Percentiles rank a stretch among this genome's conserved stretches.
Conservation (phyloP, 2,113 vertebrate species). For the Engystomops pustulosus region DNA sequence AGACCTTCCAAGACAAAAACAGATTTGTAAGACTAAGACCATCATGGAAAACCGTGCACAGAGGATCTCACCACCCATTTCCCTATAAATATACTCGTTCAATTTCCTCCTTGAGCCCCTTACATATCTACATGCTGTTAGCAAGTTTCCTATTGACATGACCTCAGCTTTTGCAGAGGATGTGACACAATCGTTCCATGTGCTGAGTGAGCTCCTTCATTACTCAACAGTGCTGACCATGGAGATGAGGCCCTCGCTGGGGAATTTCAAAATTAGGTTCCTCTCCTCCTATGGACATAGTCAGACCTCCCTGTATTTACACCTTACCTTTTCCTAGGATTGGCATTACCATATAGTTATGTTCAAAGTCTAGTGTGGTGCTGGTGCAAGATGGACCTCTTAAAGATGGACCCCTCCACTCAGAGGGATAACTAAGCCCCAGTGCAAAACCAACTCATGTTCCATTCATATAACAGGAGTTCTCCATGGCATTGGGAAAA, state of each 20-base stretch:
- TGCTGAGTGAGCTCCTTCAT: slow-evolving; percentile 37
- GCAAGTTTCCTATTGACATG: slow-evolving; percentile 35
- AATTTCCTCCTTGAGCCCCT: slow-evolving; percentile 40
- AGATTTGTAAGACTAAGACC: not conserved
- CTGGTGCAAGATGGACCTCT: too few species aligned
- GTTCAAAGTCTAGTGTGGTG: too few species aligned
- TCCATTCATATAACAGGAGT: too few species aligned
- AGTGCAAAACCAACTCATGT: too few species aligned
- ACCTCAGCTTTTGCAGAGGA: slow-evolving; percentile 20
- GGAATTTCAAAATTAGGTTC: not conserved
- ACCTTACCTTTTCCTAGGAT: too few species aligned
- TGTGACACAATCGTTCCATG: slow-evolving; percentile 39
- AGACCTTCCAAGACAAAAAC: slow-evolving; percentile 30
- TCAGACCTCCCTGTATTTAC: too few species aligned
- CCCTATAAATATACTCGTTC: slow-evolving; percentile 47
- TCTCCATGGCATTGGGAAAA: too few species aligned
- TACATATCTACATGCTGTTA: slow-evolving; percentile 32
- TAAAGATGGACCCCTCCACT: too few species aligned
- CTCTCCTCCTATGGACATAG: too few species aligned
- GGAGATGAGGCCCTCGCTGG: not conserved
- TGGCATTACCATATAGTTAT: too few species aligned
- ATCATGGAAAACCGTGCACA: not conserved
- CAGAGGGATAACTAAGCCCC: too few species aligned
- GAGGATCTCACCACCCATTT: slow-evolving; percentile 39
- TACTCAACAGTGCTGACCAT: not conserved